Evolutionary conservation across 2,888 invertebrate species (phyloP).

Genomic region (Diaperis boleti): DNA sequence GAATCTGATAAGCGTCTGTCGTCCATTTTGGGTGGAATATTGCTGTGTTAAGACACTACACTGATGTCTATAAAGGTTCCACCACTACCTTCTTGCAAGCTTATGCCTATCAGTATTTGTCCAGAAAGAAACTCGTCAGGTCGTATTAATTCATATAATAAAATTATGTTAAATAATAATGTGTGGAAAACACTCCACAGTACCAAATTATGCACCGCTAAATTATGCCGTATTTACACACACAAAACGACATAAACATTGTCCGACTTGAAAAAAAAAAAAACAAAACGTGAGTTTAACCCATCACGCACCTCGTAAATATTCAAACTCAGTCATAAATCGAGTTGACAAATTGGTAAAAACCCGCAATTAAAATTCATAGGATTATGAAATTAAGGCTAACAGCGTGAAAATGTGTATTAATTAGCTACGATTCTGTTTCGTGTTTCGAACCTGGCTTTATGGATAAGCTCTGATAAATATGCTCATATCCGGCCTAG

Average conservation of each 20-base stretch:
- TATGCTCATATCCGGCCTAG: constrained; percentile 12
- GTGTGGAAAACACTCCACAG: no score
- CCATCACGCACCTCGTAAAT: constrained; percentile 11
- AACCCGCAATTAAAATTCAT: constrained; percentile 26
- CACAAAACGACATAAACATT: constrained; percentile 7
- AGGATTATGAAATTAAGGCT: constrained; percentile 13
- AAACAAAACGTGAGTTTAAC: constrained; percentile 7
- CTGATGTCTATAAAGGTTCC: no score
- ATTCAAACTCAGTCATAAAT: constrained; percentile 21
- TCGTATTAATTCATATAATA: no score
- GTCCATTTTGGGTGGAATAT: no score
- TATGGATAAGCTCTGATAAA: neutral
- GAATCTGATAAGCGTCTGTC: no score
- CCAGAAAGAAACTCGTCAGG: no score
- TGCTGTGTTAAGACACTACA: no score
- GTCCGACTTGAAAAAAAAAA: constrained; percentile 13
- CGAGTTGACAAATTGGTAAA: constrained; percentile 28
- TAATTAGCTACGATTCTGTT: constrained; percentile 12
- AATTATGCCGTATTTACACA: no score
- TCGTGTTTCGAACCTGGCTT: neutral
- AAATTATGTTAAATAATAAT: no score
- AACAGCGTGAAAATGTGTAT: constrained; percentile 15
- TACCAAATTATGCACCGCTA: no score
- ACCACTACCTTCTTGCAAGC: no score
- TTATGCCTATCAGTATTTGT: no score